Conservation (phyloP, 2,113 vertebrate genomes). For the Castor canadensis region DNA sequence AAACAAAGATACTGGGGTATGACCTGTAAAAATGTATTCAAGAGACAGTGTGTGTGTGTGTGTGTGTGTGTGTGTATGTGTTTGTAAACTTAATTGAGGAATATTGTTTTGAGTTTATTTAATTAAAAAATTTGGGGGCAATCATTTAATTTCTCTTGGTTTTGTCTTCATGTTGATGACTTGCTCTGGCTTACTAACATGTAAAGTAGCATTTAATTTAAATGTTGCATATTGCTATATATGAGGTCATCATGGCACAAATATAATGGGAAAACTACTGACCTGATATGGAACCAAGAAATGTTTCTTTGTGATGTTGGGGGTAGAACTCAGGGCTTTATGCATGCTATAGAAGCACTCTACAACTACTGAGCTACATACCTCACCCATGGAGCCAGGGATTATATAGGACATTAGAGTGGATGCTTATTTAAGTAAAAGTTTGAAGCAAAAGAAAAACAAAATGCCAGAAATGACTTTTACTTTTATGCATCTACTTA, state of each 20-base stretch:
- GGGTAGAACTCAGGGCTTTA: no score
- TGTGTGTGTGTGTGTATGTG: not conserved
- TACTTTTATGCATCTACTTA: conserved; percentile 52
- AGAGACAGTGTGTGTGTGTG: not conserved
- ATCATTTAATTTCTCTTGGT: not conserved
- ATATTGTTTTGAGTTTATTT: not conserved
- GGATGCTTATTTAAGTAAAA: not conserved
- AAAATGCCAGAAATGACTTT: conserved; percentile 43
- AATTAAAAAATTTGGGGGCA: not conserved
- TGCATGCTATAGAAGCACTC: no score
- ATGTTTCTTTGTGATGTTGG: not conserved
- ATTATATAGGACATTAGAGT: not conserved
- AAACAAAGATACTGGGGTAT: not conserved
- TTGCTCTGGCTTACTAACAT: not conserved
- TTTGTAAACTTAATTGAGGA: not conserved
- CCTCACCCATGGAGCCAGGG: not conserved
- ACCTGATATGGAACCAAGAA: not conserved
- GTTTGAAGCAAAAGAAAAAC: conserved; percentile 20
- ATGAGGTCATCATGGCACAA: not conserved
- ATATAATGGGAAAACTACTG: not conserved
- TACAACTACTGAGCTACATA: no score
- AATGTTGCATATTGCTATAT: not conserved
- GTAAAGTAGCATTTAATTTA: not conserved
- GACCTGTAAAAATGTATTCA: not conserved
- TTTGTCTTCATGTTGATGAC: not conserved